Evolutionary conservation across 2,113 vertebrate genomes (phyloP).

Genomic region (Aramus guarauna): DNA sequence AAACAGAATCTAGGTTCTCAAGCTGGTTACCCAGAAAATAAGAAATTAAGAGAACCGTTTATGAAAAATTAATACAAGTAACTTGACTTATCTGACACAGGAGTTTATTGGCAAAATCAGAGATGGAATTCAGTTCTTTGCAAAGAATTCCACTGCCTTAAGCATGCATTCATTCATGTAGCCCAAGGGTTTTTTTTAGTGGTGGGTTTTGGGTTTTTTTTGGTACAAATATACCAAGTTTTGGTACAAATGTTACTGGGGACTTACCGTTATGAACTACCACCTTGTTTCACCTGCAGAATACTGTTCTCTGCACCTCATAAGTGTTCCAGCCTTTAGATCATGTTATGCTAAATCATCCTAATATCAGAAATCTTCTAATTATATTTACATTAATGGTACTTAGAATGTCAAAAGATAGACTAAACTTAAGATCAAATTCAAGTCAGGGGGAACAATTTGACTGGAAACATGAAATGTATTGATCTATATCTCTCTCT

Average conservation of each 20-base stretch:
- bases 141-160: background rate
- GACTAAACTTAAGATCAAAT: background rate
- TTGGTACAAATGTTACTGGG: background rate
- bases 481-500: background rate
- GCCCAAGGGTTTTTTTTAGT: background rate
- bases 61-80: background rate
- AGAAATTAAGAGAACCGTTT: background rate
- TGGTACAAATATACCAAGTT: rapidly evolving
- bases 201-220: background rate
- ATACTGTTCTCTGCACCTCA: background rate
- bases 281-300: background rate
- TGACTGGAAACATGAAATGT: background rate
- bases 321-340: background rate
- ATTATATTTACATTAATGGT: background rate
- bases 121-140: background rate
- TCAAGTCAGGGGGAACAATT: background rate
- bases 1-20: background rate
- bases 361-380: background rate
- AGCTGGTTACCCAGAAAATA: background rate
- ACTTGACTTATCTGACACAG: background rate
- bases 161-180: background rate
- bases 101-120: background rate
- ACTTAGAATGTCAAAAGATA: background rate
- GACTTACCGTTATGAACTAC: background rate
- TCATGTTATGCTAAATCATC: background rate